These are phyloP conservation scores for Gymnocheta viridis DNA, from an alignment of 2,888 invertebrate species.

Conservation along the genomic window DNA sequence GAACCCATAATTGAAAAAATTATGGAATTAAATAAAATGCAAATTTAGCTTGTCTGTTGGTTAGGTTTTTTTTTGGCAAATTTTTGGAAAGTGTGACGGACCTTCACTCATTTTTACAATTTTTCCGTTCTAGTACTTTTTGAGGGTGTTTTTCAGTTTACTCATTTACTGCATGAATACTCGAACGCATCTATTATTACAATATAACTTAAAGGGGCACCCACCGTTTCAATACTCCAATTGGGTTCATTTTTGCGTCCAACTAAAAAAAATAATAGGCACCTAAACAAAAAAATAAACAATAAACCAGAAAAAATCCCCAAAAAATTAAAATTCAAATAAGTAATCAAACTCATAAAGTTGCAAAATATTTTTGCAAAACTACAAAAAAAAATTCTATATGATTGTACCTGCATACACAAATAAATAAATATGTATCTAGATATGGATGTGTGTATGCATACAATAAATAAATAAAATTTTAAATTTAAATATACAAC, in stretches of 20 bases:
- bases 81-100: too few species aligned
- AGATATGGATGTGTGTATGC: not conserved
- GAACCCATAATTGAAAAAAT: too few species aligned
- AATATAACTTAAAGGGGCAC: too few species aligned
- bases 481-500: not conserved
- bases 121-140: too few species aligned
- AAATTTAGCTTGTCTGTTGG: too few species aligned
- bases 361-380: slow-evolving; percentile 34
- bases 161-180: too few species aligned
- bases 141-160: too few species aligned
- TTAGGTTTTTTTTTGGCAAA: too few species aligned
- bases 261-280: slow-evolving; percentile 2
- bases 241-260: not conserved
- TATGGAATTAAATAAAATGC: too few species aligned
- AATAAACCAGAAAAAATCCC: not conserved
- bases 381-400: not conserved
- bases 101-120: too few species aligned
- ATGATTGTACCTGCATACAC: not conserved
- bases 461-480: not conserved
- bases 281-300: slow-evolving; percentile 7
- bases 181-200: too few species aligned
- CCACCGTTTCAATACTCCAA: too few species aligned
- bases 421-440: not conserved
- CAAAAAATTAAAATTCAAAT: slow-evolving; percentile 12
- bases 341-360: slow-evolving; percentile 42